phyloP scores from a whole-genome alignment of 2,113 vertebrate species.

The Colius striatus region DNA sequence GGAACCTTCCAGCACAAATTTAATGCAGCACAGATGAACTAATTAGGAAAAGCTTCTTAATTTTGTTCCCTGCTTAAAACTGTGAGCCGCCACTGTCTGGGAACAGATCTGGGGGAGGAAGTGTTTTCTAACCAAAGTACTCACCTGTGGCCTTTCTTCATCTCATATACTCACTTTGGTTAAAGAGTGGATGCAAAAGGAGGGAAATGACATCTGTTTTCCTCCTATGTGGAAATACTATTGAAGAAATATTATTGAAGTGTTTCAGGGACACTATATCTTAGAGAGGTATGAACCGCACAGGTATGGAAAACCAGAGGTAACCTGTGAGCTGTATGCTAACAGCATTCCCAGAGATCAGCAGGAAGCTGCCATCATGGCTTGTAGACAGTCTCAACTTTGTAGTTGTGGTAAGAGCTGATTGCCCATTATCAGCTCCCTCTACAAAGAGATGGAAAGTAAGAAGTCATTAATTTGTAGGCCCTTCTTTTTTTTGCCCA shows the following conservation, averaged over 20 bases:
- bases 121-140: background rate
- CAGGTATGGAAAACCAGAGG: background rate
- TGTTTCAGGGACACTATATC: background rate
- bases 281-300: background rate
- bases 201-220: background rate
- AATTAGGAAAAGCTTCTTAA: conserved; percentile 75
- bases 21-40: conserved; percentile 72
- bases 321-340: background rate
- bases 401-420: background rate
- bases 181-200: background rate
- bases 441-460: background rate
- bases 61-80: conserved; percentile 66
- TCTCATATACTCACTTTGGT: background rate
- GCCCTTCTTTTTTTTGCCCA: background rate
- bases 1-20: conserved; percentile 72
- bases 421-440: background rate
- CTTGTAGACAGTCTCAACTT: background rate
- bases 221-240: background rate
- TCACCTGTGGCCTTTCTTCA: background rate
- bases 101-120: conserved; percentile 44
- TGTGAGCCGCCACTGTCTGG: conserved; percentile 51
- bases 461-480: background rate
- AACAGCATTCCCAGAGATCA: background rate
- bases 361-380: background rate
- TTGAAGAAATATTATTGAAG: background rate